phyloP scores from a whole-genome alignment of 2,797 vertebrate species.

The Sardinella longiceps region DNA sequence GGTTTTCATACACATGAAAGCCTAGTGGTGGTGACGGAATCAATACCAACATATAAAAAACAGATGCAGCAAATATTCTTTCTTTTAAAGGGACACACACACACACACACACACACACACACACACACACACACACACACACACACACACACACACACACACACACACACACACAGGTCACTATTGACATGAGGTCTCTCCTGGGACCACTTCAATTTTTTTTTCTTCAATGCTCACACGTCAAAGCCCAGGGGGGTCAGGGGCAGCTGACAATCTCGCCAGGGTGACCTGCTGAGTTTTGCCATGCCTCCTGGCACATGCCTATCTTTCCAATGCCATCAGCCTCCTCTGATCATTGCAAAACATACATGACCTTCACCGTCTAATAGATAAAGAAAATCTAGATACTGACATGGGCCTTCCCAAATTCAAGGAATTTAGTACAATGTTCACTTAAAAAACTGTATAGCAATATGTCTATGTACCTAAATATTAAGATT shows the following conservation, averaged over 20 bases:
- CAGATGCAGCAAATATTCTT: not conserved
- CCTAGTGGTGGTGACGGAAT: constrained; percentile 17
- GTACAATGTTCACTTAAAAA: too few relatives aligned
- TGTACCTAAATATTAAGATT: not conserved
- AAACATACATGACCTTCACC: not conserved
- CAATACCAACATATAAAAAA: not conserved
- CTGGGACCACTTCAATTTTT: not conserved
- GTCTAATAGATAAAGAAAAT: not conserved
- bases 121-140: too few relatives aligned
- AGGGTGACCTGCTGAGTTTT: not conserved
- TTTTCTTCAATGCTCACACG: not conserved
- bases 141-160: too few relatives aligned
- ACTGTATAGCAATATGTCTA: not conserved
- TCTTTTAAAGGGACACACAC: not conserved
- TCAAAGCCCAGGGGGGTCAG: not conserved
- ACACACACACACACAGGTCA: too few relatives aligned
- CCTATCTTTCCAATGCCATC: constrained; percentile 8
- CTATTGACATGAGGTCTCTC: not conserved
- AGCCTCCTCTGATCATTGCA: constrained; percentile 10
- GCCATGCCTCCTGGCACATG: constrained; percentile 1
- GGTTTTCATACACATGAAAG: constrained; percentile 15
- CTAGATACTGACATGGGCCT: not conserved
- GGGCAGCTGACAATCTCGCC: not conserved
- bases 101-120: too few relatives aligned
- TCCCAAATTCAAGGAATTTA: not conserved